Evolutionary conservation across 2,113 vertebrate species (phyloP).

Genomic region (Naja naja): DNA sequence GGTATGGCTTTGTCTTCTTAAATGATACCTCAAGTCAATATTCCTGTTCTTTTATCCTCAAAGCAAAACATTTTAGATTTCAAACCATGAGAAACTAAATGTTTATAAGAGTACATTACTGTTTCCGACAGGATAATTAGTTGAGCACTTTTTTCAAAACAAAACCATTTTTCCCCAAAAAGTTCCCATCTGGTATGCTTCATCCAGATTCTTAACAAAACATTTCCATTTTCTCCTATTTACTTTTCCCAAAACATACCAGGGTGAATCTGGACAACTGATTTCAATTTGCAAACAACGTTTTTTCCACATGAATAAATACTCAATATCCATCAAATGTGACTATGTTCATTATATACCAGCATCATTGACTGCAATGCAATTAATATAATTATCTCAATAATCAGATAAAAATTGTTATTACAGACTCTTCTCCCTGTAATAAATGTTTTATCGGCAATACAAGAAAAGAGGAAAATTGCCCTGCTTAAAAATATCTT

Average conservation of each 20-base stretch:
- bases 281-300: constrained; percentile 59
- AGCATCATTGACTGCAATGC: constrained; percentile 45
- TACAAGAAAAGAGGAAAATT: constrained; percentile 24
- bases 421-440: constrained; percentile 35
- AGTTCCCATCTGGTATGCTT: constrained; percentile 20
- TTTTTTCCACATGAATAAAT: constrained; percentile 61
- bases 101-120: background rate
- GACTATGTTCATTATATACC: constrained; percentile 37
- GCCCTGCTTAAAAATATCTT: background rate
- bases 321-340: constrained; percentile 38
- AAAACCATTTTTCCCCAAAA: background rate
- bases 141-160: background rate
- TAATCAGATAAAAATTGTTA: constrained; percentile 50
- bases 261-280: constrained; percentile 43
- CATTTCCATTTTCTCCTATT: background rate
- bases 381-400: constrained; percentile 62
- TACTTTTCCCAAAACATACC: constrained; percentile 30
- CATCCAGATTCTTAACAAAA: constrained; percentile 32
- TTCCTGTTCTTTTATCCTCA: constrained; percentile 40
- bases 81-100: constrained; percentile 46
- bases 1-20: background rate
- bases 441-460: constrained; percentile 41
- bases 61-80: background rate
- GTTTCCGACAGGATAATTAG: background rate
- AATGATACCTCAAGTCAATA: background rate